Conservation (phyloP, 2,113 vertebrate genomes). For the Callospermophilus lateralis region DNA sequence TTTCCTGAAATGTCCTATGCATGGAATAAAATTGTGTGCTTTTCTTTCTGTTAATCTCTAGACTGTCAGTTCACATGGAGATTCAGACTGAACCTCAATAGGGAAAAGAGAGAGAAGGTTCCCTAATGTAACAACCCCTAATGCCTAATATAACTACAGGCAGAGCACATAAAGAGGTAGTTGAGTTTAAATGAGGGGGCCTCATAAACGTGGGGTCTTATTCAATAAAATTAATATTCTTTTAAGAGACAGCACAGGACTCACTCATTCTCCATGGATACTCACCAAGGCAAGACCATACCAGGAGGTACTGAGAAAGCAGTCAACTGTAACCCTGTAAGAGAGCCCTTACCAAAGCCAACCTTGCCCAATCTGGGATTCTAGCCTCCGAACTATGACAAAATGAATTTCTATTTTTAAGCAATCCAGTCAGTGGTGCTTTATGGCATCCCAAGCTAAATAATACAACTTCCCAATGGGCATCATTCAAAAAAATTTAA, state of each 20-base stretch:
- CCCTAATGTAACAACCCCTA: background rate
- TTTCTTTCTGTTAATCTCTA: background rate
- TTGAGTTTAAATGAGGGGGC: background rate
- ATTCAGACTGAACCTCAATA: background rate
- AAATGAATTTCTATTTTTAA: background rate
- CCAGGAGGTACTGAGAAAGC: too few relatives aligned
- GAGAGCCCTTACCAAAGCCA: background rate
- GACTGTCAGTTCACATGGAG: background rate
- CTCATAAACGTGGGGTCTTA: background rate
- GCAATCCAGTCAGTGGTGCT: background rate
- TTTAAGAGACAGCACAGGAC: background rate
- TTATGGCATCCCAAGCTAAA: background rate
- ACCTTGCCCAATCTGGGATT: background rate
- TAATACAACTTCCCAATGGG: background rate
- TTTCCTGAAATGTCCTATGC: background rate
- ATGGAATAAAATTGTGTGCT: background rate
- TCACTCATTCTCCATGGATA: background rate
- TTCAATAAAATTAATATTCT: background rate
- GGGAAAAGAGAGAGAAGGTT: background rate
- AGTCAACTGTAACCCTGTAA: background rate
- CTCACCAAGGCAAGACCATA: background rate
- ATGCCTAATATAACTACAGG: background rate
- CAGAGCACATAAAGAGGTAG: background rate
- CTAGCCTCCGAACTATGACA: background rate
- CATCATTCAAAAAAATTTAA: background rate